Base-by-base conservation (phyloP, 2,113 vertebrate species). In the Leucopsar rothschildi region DNA sequence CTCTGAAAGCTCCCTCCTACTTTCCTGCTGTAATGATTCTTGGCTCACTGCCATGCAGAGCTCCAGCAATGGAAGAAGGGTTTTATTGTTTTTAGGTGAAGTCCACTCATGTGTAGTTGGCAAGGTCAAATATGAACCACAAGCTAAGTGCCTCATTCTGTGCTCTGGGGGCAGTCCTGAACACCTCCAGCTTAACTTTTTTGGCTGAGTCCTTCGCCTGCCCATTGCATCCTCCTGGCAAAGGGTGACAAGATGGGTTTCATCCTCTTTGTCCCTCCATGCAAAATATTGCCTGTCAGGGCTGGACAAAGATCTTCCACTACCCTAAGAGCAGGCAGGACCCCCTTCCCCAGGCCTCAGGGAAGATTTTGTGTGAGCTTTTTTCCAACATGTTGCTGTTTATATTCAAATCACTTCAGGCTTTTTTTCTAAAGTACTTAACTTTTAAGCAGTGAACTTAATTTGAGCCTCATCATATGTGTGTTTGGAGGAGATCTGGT, bases 191-290 rank as follows among this genome's bases (percentile, higher is more conserved):
- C 56, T 83, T 35, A 8, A 12, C 11, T 9, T 90, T 20, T 65
- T 72, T 50, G 33, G 17, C 47, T 3, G 11, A 44, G 33, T 27
- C 35, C 33, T 81, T 88, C 6, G 4, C 22, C 64, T 82, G 50
- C 27, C 45, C 11, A 7, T 82, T 11, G 1, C 57, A 66, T 55
- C 29, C 12, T 44, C 27, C 64, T 60, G 20, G 15, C 6, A 2
- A 78, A 71, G 59, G 24, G 25, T 42, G 42, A 80, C 9, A 4
- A 76, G 71, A 73, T 42, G 13, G 8, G 3, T 53, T 61, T 72
- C n/a, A 28, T 90, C 42, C 10, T 66, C 33, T 60, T 29, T 1
- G 25, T 39, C 4, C 13, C 40, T 68, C 13, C 0, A 0, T 63
- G 75, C 45, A 61, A 56, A n/a, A 25, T 23, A 10, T 29, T 69